A percentile compares a stretch with the other conserved stretches of the same genome.
phyloP scores from a whole-genome alignment of 1,140 invertebrate genomes.

The Ruditapes philippinarum region DNA sequence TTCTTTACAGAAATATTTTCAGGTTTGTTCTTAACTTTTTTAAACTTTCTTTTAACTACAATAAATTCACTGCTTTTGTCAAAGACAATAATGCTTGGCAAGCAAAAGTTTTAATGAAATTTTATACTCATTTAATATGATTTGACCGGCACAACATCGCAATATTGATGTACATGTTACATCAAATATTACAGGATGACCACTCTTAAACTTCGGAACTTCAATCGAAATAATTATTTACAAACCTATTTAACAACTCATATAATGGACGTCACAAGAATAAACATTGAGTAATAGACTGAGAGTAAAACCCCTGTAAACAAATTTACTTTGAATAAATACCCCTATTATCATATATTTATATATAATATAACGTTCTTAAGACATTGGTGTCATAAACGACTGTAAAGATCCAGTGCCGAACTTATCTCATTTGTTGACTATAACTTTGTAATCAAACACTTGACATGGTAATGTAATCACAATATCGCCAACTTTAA shows the following conservation, averaged over 20 bases:
- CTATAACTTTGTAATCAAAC: conserved; percentile 44
- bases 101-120: no score
- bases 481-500: conserved; percentile 11
- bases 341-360: neutral
- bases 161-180: no score
- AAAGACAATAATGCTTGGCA: no score
- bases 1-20: no score
- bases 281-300: neutral
- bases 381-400: conserved; percentile 8
- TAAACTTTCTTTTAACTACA: no score
- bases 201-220: neutral
- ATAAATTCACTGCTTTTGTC: no score
- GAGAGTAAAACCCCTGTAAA: neutral
- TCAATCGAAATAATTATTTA: neutral
- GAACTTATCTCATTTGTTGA: conserved; percentile 24
- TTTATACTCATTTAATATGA: no score
- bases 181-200: no score
- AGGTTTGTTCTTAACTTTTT: no score
- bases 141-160: no score
- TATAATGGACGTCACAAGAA: neutral
- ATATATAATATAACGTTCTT: neutral
- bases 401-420: neutral
- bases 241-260: neutral
- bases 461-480: conserved; percentile 1
- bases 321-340: neutral